Base-by-base conservation (phyloP, 2,113 vertebrate species). In the Gadus macrocephalus region DNA sequence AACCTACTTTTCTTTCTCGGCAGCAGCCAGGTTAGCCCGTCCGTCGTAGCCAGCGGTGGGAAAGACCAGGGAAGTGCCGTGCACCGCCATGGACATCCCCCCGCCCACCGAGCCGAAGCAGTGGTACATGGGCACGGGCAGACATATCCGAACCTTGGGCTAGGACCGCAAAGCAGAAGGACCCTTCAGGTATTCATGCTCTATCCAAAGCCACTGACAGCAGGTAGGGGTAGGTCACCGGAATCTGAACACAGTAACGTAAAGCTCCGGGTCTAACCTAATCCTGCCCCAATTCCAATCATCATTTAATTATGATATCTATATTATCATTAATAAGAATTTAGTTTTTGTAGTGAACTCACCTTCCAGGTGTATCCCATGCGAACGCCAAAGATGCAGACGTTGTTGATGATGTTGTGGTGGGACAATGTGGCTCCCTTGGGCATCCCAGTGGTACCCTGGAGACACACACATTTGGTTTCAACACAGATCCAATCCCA, bases 391-490 rank as follows among this genome's bases (percentile, higher is more conserved):
- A 93, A 14, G 5, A 93, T 70, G 53, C 79, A 80, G 66, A 92
- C 76, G 2, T 98, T 98, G 88, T 99, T 99, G 79, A 98, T 78
- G 6, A 98, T 90, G 84, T 98, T 99, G 88, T 92, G 86, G 76
- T 98, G 97, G 5, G 95, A 93, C 14, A 99, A 90, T 0, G 93
- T 93, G 73, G 94, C 96, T 58, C 94, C 97, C 89, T 99, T 99
- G 31, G 97, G 96, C 22, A 20, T 83, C 14, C 97, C 97, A 0
- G 97, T 98, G 0, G 97, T 98, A 5, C 97, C 97, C 96, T 99
- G 74, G 7, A 1, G 22, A 79, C 31, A 77, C 61, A 77, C 61
- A 89, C 8, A 6, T 27, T 0, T 15, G 17, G 38, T 12, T 64
- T 31, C n/a, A 19, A 55, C 53, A 15, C 53, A 55, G 12, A 55